Percentiles rank a stretch among this genome's conserved stretches.
Evolutionary conservation across 2,888 invertebrate genomes (phyloP).

Genomic region (Panorpa germanica): DNA sequence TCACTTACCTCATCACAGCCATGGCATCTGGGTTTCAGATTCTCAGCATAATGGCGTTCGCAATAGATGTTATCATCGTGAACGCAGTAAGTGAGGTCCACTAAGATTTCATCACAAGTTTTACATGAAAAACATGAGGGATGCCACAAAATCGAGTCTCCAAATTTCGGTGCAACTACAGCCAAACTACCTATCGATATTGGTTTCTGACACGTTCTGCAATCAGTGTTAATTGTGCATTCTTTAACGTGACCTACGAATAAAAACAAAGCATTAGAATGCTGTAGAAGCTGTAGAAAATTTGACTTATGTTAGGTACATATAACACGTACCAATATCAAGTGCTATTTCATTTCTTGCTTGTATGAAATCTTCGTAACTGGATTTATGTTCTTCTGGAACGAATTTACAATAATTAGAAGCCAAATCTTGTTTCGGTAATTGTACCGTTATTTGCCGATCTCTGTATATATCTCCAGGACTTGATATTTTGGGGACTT

Average conservation of each 20-base stretch:
- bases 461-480: slow-evolving; percentile 65
- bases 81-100: slow-evolving; percentile 91
- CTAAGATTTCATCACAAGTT: slow-evolving; percentile 78
- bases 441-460: slow-evolving; percentile 66
- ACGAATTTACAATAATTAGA: slow-evolving; percentile 77
- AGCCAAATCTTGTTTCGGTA: slow-evolving; percentile 89
- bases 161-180: slow-evolving; percentile 69
- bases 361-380: slow-evolving; percentile 86
- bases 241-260: slow-evolving; percentile 39
- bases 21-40: slow-evolving; percentile 85
- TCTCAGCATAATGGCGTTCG: slow-evolving; percentile 92
- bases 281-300: neutral
- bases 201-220: slow-evolving; percentile 64
- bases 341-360: slow-evolving; percentile 89
- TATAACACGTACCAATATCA: slow-evolving; percentile 56
- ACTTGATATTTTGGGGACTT: slow-evolving; percentile 54
- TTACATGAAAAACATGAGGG: slow-evolving; percentile 84
- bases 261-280: slow-evolving; percentile 6
- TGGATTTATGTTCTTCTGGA: slow-evolving; percentile 52
- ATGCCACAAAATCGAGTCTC: slow-evolving; percentile 63
- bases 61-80: slow-evolving; percentile 77
- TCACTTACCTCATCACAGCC: slow-evolving; percentile 97
- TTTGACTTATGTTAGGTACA: slow-evolving; percentile 2
- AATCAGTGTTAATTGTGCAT: slow-evolving; percentile 41
- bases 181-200: slow-evolving; percentile 66